These are phyloP conservation scores for Medauroidea extradentata DNA, from an alignment of 1,140 invertebrate genomes.

Conservation along the genomic window DNA sequence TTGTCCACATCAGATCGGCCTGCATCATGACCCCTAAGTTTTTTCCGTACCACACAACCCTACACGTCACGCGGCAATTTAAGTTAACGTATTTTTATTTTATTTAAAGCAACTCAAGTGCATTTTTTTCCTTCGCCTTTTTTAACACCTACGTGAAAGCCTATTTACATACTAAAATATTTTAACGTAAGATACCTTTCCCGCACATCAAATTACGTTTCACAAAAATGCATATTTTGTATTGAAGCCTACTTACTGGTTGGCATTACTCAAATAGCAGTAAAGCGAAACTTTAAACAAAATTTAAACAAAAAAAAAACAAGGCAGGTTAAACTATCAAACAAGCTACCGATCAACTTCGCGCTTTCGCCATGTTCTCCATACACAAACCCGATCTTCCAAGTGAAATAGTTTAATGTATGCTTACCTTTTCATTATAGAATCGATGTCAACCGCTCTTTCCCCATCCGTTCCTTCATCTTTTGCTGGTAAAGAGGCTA, in stretches of 20 bases:
- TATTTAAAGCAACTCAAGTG: too few species aligned
- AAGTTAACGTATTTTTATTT: too few species aligned
- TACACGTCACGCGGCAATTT: too few species aligned
- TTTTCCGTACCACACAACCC: too few species aligned
- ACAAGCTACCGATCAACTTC: neutral
- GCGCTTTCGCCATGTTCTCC: neutral
- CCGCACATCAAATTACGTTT: too few species aligned
- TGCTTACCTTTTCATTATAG: conserved; percentile 18
- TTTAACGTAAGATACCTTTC: too few species aligned
- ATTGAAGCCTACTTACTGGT: neutral
- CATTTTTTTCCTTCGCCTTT: too few species aligned
- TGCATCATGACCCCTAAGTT: too few species aligned
- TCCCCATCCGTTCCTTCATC: conserved; percentile 68
- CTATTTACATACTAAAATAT: too few species aligned
- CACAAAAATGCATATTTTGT: neutral
- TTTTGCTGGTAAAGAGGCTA: conserved; percentile 49
- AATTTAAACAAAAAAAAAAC: neutral
- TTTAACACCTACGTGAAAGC: too few species aligned
- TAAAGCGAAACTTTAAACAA: neutral
- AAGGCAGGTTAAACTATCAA: neutral
- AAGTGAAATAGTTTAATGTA: neutral
- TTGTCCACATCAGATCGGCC: too few species aligned
- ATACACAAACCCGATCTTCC: neutral
- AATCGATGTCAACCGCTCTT: conserved; percentile 54
- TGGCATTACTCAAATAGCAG: neutral